Percentiles rank a stretch among this genome's conserved stretches.
Conservation (phyloP, 2,888 invertebrate genomes). For the Didymodactylos carnosus region DNA sequence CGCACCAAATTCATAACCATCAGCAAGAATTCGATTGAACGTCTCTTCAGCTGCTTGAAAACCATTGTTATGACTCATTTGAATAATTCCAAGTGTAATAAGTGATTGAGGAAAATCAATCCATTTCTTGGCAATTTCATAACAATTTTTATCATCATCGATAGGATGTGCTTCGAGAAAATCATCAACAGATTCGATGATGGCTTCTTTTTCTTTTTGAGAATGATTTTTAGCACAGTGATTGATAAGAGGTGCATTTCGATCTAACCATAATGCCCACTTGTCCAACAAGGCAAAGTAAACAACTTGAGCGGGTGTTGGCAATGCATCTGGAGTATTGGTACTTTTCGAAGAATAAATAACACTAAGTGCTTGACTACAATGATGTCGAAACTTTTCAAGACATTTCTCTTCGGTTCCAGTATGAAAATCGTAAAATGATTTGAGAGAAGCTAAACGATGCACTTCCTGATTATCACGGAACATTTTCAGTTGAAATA, state of each 20-base stretch:
- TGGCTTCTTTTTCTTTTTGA: background rate
- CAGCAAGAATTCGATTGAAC: background rate
- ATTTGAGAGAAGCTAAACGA: background rate
- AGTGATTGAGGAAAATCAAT: background rate
- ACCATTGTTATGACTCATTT: background rate
- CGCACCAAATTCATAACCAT: background rate
- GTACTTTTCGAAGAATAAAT: background rate
- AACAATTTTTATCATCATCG: background rate
- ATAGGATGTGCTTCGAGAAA: background rate
- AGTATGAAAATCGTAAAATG: background rate
- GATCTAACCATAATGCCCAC: background rate
- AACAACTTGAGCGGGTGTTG: background rate
- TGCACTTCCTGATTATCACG: background rate
- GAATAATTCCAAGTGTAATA: background rate
- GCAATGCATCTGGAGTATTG: rapidly evolving
- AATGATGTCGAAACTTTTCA: background rate
- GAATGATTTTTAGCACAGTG: background rate
- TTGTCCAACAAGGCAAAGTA: background rate
- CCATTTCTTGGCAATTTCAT: background rate
- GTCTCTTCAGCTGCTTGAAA: background rate
- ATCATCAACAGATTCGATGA: background rate
- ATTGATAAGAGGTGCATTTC: background rate
- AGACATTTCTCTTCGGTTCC: background rate
- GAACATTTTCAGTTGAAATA: background rate
- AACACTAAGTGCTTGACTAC: background rate